Percentiles rank a stretch among this genome's conserved stretches.
phyloP scores from a whole-genome alignment of 2,888 invertebrate genomes.

The Chalcis sispes region DNA sequence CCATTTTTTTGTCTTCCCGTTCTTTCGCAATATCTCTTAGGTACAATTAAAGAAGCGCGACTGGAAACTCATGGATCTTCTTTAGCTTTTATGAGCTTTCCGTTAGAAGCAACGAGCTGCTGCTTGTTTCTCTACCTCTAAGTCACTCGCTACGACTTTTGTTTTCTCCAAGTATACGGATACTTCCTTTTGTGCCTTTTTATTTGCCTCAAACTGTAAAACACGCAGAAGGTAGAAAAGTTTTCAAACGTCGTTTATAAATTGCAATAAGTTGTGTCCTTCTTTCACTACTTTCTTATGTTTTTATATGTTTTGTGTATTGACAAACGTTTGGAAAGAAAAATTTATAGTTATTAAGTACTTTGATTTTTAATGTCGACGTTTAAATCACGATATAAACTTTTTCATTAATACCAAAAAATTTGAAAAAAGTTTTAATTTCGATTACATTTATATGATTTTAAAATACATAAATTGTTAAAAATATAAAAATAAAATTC shows the following conservation, averaged over 20 bases:
- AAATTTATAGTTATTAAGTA: too few species aligned
- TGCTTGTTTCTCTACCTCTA: neutral
- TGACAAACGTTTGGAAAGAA: neutral
- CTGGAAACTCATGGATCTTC: conserved; percentile 8
- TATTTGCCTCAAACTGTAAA: conserved; percentile 5
- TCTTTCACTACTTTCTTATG: neutral
- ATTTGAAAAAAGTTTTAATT: too few species aligned
- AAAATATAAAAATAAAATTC: too few species aligned
- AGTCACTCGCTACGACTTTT: conserved; percentile 13
- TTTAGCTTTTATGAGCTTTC: conserved; percentile 39
- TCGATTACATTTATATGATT: too few species aligned
- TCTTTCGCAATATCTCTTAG: conserved; percentile 7
- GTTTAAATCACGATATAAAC: too few species aligned
- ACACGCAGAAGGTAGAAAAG: neutral
- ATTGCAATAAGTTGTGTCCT: neutral
- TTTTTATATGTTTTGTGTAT: neutral
- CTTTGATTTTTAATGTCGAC: too few species aligned
- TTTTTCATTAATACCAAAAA: too few species aligned
- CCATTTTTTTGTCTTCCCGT: too few species aligned
- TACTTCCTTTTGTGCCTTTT: conserved; percentile 18
- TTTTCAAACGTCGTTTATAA: conserved; percentile 4
- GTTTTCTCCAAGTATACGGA: conserved; percentile 17
- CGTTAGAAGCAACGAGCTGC: too few species aligned
- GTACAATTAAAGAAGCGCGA: conserved; percentile 38
- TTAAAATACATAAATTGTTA: too few species aligned